A percentile compares a stretch with the other conserved stretches of the same genome.
Evolutionary conservation across 1,140 invertebrate genomes (phyloP).

Genomic region (Drosophila erecta): DNA sequence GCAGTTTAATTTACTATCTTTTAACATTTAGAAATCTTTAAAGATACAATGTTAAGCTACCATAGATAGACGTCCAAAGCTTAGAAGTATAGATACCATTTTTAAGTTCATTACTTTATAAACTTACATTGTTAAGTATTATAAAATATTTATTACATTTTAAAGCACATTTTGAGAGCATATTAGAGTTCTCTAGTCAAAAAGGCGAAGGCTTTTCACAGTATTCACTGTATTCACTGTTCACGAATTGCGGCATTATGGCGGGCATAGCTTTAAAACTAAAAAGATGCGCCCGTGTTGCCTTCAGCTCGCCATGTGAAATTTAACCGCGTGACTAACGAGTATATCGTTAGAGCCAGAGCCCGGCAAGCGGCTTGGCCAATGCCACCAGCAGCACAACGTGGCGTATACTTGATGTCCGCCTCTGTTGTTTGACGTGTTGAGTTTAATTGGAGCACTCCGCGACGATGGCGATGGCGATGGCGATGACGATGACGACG

Average conservation of each 20-base stretch:
- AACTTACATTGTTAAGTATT: too few species aligned
- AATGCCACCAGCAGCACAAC: slow-evolving; percentile 49
- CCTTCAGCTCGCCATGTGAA: slow-evolving; percentile 60
- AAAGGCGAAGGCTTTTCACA: neutral
- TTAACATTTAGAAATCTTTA: too few species aligned
- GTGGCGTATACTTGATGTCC: slow-evolving; percentile 74
- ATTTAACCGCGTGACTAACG: slow-evolving; percentile 77
- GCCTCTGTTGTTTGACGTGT: slow-evolving; percentile 76
- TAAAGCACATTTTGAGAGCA: too few species aligned
- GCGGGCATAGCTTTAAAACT: slow-evolving; percentile 55
- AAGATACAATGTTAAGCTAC: too few species aligned
- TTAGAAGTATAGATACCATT: too few species aligned
- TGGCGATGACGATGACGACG: slow-evolving; percentile 18
- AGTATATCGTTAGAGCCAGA: slow-evolving; percentile 73
- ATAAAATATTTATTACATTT: too few species aligned
- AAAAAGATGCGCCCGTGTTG: slow-evolving; percentile 45
- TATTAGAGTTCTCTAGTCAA: neutral
- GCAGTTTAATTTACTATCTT: too few species aligned
- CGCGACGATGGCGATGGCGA: slow-evolving; percentile 35
- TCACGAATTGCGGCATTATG: neutral
- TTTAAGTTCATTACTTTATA: too few species aligned
- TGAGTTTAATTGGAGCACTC: slow-evolving; percentile 81
- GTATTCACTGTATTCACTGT: slow-evolving; percentile 2
- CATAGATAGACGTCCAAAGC: too few species aligned
- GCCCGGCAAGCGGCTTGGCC: slow-evolving; percentile 49